These are phyloP conservation scores for Pristis pectinata DNA, from an alignment of 2,797 vertebrate genomes.

Conservation along the genomic window DNA sequence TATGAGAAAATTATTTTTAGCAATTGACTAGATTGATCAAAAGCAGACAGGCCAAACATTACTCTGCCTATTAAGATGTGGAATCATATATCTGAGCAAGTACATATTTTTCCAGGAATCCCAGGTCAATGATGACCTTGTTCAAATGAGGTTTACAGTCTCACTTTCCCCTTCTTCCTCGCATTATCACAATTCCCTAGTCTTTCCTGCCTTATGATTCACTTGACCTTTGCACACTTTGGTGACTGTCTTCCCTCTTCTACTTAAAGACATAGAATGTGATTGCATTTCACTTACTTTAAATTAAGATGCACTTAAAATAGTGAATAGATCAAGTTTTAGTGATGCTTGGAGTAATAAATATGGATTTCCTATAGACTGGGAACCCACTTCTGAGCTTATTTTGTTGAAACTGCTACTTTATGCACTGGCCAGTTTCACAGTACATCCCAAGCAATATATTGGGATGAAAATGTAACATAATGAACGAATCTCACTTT, in stretches of 20 bases:
- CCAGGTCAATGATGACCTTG: neutral
- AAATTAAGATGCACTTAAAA: neutral
- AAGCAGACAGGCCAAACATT: neutral
- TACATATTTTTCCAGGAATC: constrained; percentile 4
- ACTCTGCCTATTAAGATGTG: neutral
- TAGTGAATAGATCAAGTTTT: neutral
- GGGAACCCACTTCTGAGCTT: neutral
- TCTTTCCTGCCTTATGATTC: neutral
- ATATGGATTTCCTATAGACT: neutral
- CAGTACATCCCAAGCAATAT: neutral
- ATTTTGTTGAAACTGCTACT: neutral
- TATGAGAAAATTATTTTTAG: constrained; percentile 3
- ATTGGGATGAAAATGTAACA: neutral
- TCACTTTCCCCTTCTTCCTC: neutral
- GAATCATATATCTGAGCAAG: neutral
- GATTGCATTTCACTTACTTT: neutral
- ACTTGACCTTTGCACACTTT: neutral
- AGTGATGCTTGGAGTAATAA: neutral
- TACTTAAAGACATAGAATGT: neutral
- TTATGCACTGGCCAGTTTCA: neutral
- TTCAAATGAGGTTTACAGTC: neutral
- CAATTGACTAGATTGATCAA: neutral
- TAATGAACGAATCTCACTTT: neutral
- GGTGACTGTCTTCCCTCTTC: neutral
- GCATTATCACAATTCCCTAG: neutral